These are phyloP conservation scores for Calyptomena viridis DNA, from an alignment of 2,113 vertebrate genomes.

Conservation along the genomic window DNA sequence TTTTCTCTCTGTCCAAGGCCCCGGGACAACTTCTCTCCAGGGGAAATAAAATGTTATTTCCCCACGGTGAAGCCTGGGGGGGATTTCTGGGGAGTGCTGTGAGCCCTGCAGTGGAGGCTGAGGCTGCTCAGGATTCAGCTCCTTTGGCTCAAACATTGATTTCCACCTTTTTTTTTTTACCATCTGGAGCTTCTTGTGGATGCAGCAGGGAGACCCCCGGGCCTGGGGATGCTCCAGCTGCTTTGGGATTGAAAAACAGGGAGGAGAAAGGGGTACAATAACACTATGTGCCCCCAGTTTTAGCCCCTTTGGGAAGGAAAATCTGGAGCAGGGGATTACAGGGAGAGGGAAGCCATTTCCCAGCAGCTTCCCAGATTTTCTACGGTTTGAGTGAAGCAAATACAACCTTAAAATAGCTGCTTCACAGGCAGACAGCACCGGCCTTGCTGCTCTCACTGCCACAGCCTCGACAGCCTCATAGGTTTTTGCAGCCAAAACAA, in stretches of 20 bases:
- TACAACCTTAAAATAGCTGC: constrained; percentile 46
- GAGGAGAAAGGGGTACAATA: background rate
- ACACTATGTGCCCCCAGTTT: rapidly evolving
- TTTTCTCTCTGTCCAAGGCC: background rate
- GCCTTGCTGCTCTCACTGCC: background rate
- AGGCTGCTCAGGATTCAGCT: background rate
- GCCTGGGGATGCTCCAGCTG: background rate
- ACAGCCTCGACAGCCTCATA: background rate
- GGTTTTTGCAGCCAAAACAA: background rate
- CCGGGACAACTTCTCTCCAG: background rate
- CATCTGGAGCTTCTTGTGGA: background rate
- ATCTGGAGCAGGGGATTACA: background rate
- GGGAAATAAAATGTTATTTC: background rate
- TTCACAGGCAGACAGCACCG: background rate
- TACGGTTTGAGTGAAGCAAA: background rate
- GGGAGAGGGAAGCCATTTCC: constrained; percentile 28
- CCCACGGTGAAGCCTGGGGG: background rate
- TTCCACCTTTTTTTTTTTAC: background rate
- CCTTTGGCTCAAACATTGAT: background rate
- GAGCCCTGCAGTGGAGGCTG: background rate
- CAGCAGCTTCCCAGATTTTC: constrained; percentile 31
- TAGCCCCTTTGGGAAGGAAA: background rate
- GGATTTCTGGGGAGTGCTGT: background rate
- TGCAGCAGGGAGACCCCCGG: background rate
- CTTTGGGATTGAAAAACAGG: background rate